Base-by-base conservation (phyloP, 2,113 vertebrate species). In the Cichladusa arquata region DNA sequence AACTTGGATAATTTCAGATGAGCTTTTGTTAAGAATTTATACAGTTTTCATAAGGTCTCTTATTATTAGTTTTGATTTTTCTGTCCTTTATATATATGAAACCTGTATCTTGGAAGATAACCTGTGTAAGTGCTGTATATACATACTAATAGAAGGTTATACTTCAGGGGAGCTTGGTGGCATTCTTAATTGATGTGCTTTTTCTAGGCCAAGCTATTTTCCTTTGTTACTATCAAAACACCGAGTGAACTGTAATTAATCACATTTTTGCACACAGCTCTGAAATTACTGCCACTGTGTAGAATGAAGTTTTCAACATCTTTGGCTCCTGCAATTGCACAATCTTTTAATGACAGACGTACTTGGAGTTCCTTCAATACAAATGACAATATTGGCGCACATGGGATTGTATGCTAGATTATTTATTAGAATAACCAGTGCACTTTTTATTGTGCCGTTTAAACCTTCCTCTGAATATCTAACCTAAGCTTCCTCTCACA, bases 361-460 rank as follows among this genome's bases (percentile, higher is more conserved):
- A 93, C 92, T 95, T 89, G 91, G 92, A 96, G 92, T 93, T 95
- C 92, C 89, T 95, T 93, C 94, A 95, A 24, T 87, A 78, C 73
- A 48, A 72, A 89, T 91, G 34, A 86, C 76, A 92, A 67, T 86
- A 88, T 44, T 91, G 88, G 86, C 92, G 87, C 40, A 11, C 0
- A 0, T 11, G 57, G 47, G 31, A 17, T 56, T 71, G 34, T 67
- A 25, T 67, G 13, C 31, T 53, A 19, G 69, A 74, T 86, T 36
- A 86, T 93, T 81, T 81, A 64, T 92, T 83, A 61, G n/a, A 92
- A 70, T 73, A 89, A 84, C 22, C 47, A 61, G 14, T n/a, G 14
- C 34, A 40, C 20, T 57, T 87, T 81, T 94, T 81, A 47, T 38
- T 73, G 33, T 64, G 33, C 42, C 15, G 47, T 66, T 53, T 51